Base-by-base conservation (phyloP, 2,797 vertebrate species). In the Chelon labrosus region DNA sequence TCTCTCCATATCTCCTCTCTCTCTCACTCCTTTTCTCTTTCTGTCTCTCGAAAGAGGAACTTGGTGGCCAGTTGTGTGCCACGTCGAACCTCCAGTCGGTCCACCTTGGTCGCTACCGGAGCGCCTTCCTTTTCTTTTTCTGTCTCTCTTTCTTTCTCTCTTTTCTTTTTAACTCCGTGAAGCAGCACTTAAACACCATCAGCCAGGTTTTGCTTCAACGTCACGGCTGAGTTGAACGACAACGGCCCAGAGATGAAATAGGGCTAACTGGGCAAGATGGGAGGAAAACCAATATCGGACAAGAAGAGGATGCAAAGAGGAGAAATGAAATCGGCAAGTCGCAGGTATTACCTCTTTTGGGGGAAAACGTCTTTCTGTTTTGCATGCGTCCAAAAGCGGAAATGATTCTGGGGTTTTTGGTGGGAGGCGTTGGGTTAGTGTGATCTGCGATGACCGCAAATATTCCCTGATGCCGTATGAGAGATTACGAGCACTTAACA, bases 61-160 rank as follows among this genome's bases (percentile, higher is more conserved):
- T 90, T 93, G 91, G 92, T 92, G 93, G 94, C 93, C 92, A 93
- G 93, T 94, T 85, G 84, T 92, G 90, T 97, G 97, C 97, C 97
- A 99, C 97, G 96, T 99, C 96, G 94, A 96, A 96, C 93, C 94
- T 95, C 94, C 94, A 94, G 92, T 71, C 56, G 39, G 68, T 79
- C 82, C 75, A 81, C 60, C 70, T 80, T 65, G 39, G 54, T 73
- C 39, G 5, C 54, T 8, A n/a, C 52, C 0, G 20, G 64, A 71
- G 57, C 38, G 13, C 41, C 19, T 52, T 56, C 62, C 53, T 66
- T 31, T 62, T 53, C 58, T 42, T 62, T 16, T 58, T 19, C 16
- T 8, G 2, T n/a, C 6, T 46, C 42, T 55, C 58, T 60, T 74
- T 31, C 65, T 57, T 56, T 25, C 54, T 14, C 50, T 22, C 37